Base-by-base conservation (phyloP, 2,113 vertebrate species). In the Embiotoca jacksoni region DNA sequence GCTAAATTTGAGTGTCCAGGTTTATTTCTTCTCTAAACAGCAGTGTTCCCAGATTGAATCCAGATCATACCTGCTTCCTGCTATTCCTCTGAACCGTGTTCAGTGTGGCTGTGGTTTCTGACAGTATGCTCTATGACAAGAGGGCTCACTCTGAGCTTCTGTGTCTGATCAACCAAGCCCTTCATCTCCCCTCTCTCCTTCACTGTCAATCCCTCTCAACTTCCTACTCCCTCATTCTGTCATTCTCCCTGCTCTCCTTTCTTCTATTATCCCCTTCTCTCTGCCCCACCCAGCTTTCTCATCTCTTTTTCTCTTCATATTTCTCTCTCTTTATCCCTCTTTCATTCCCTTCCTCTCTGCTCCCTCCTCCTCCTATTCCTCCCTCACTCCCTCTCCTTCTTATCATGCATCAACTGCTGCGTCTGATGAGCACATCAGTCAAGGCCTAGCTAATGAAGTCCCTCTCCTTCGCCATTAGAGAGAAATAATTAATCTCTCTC, bases 351-450 rank as follows among this genome's bases (percentile, higher is more conserved):
- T 78, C 49, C 75, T 72, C 63, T 83, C 44, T 37, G 54, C 41
- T 80, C 49, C 63, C 63, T 70, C 49, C 72, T 74, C 72, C 68
- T 72, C 57, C 33, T 78, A 62, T 60, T 63, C 57, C 72, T 84
- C 68, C 61, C 75, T 49, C 41, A 16, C 58, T 74, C 61, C 47
- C 72, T 79, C 58, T 81, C 32, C 72, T 78, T 89, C 85, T 88
- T 78, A 84, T 91, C 85, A 88, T 86, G 86, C 71, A 82, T 88
- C 83, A 87, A 81, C 74, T 77, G 72, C 84, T 87, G 70, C 53
- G 64, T 86, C 79, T 89, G 90, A 92, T 84, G 85, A 90, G 87
- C 78, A 81, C 81, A 90, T 90, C 81, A 88, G 87, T 90, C 88
- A 92, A 81, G 66, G 81, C 68, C 68, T 15, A 49, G 76, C 79